These are phyloP conservation scores for Zoanthus sociatus DNA, from an alignment of 92 coral and sea anemone genomes.

Conservation along the genomic window DNA sequence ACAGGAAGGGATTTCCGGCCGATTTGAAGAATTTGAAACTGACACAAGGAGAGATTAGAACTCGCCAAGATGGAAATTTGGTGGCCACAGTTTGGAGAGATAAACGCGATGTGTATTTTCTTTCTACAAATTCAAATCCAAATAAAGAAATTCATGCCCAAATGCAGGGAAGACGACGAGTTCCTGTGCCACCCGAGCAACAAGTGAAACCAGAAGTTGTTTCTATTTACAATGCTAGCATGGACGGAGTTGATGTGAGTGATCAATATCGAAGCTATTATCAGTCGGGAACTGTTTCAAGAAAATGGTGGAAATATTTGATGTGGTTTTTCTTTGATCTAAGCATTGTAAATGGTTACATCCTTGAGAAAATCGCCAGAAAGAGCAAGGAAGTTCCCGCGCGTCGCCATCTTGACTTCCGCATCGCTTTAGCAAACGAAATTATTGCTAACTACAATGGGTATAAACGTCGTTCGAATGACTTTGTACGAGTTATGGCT, in stretches of 20 bases:
- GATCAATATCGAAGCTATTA: slow-evolving; percentile 42
- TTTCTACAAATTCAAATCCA: not conserved
- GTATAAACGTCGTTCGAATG: slow-evolving; percentile 32
- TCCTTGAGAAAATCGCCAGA: slow-evolving; percentile 41
- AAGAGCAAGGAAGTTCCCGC: slow-evolving; percentile 12
- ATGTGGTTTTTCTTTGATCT: slow-evolving; percentile 57
- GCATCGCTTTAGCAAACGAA: slow-evolving; percentile 25
- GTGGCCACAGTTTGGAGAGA: slow-evolving; percentile 25
- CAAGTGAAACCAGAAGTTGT: slow-evolving; percentile 14
- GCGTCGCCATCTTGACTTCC: slow-evolving; percentile 52
- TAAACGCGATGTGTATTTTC: not conserved
- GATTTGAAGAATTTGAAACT: slow-evolving; percentile 32
- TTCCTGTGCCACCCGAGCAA: slow-evolving; percentile 10
- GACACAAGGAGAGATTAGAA: slow-evolving; percentile 11
- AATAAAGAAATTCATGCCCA: not conserved
- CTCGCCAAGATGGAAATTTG: slow-evolving; percentile 9
- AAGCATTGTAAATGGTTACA: slow-evolving; percentile 54
- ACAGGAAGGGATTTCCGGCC: slow-evolving; percentile 27
- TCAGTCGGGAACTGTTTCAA: slow-evolving; percentile 41
- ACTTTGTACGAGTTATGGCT: not conserved
- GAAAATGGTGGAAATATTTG: slow-evolving; percentile 62
- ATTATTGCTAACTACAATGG: slow-evolving; percentile 48
- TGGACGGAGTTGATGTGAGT: slow-evolving; percentile 38
- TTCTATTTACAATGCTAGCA: slow-evolving; percentile 17
- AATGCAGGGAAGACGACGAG: slow-evolving; percentile 6